Evolutionary conservation across 2,797 vertebrate genomes (phyloP).

Genomic region (Natrix natrix): DNA sequence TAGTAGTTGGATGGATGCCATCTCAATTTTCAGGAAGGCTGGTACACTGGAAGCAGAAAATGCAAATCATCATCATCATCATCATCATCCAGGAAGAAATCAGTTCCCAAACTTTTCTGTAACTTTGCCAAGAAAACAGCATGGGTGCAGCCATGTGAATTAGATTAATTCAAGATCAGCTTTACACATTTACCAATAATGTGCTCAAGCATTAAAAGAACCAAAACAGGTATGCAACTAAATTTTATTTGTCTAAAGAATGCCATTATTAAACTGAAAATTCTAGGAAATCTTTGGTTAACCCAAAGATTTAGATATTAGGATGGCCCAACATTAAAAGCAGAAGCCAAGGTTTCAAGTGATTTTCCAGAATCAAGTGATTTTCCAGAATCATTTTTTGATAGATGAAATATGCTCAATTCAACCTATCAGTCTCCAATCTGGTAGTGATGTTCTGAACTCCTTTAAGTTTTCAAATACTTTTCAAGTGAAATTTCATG

Average conservation of each 20-base stretch:
- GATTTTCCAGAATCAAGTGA: background rate
- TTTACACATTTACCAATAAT: background rate
- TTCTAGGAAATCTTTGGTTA: background rate
- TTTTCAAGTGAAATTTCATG: background rate
- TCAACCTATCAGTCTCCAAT: background rate
- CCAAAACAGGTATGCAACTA: background rate
- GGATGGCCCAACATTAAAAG: background rate
- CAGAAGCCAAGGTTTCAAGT: background rate
- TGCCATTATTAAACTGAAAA: background rate
- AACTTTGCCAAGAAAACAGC: background rate
- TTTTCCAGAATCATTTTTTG: background rate
- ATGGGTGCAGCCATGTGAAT: background rate
- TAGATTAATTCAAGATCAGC: background rate
- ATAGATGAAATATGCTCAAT: background rate
- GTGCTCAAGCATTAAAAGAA: background rate
- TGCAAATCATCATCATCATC: background rate
- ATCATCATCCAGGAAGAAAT: background rate
- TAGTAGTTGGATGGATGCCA: background rate
- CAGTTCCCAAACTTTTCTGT: background rate
- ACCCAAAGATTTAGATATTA: too few species aligned
- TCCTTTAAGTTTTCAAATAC: background rate
- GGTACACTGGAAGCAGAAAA: background rate
- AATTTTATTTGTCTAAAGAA: background rate
- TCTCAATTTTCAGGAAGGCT: background rate
- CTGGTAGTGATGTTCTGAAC: background rate